Conservation (phyloP, 2,797 vertebrate genomes). For the Babyrousa celebensis region DNA sequence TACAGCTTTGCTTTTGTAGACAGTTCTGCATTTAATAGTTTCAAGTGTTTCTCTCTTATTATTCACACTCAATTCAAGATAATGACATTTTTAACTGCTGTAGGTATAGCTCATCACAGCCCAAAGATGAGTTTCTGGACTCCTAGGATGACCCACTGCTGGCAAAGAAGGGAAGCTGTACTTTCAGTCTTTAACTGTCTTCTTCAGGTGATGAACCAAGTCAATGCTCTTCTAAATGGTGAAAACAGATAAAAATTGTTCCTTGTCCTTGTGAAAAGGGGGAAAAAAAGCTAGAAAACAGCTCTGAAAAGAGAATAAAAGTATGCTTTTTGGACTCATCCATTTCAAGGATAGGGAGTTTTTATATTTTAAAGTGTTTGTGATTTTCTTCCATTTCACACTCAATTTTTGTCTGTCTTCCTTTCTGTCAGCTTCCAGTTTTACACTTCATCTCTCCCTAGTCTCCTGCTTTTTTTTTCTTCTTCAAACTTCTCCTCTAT, state of each 20-base stretch:
- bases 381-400: not conserved
- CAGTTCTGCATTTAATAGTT: not conserved
- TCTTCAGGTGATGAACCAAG: not conserved
- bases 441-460: not conserved
- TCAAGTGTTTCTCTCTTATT: not conserved
- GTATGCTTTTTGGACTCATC: not conserved
- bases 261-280: not conserved
- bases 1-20: slow-evolving; percentile 21
- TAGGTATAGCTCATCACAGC: not conserved
- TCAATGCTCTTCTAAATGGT: not conserved
- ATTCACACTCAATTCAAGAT: not conserved
- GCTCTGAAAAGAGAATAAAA: not conserved
- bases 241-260: not conserved
- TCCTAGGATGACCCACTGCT: not conserved
- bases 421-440: not conserved
- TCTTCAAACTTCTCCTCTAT: not conserved
- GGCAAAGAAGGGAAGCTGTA: not conserved
- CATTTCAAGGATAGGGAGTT: not conserved
- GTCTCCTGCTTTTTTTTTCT: not conserved
- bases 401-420: not conserved
- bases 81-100: not conserved
- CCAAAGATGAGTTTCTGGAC: not conserved
- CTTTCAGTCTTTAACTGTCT: not conserved
- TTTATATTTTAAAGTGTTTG: not conserved
- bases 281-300: not conserved